phyloP scores from a whole-genome alignment of 2,113 vertebrate species.

The Vulpes ferrilata region DNA sequence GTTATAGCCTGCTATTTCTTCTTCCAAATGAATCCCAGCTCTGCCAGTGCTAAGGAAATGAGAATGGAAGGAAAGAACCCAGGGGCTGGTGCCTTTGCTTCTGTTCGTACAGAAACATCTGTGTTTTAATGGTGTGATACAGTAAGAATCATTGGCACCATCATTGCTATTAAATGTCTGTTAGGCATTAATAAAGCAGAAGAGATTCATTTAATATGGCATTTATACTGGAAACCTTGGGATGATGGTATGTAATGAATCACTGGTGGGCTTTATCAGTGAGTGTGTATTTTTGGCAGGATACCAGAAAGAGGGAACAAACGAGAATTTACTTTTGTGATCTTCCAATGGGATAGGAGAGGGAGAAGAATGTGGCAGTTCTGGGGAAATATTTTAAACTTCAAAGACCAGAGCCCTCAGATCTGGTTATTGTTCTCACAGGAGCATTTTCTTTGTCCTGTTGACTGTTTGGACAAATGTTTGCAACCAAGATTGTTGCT shows the following conservation, averaged over 20 bases:
- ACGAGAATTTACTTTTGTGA: constrained; percentile 66
- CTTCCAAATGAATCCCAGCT: constrained; percentile 44
- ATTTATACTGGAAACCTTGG: constrained; percentile 61
- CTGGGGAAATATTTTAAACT: constrained; percentile 60
- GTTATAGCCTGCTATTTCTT: background rate
- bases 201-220: constrained; percentile 70
- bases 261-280: constrained; percentile 68
- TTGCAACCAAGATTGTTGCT: constrained; percentile 49
- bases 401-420: constrained; percentile 66
- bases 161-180: constrained; percentile 68
- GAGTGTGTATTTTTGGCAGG: constrained; percentile 57
- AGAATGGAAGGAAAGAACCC: background rate
- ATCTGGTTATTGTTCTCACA: constrained; percentile 63
- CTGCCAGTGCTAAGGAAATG: constrained; percentile 7
- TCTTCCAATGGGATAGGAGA: constrained; percentile 26
- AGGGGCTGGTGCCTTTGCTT: background rate
- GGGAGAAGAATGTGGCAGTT: constrained; percentile 59
- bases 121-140: constrained; percentile 51
- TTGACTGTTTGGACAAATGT: constrained; percentile 60
- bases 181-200: constrained; percentile 74
- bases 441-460: constrained; percentile 52
- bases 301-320: constrained; percentile 33
- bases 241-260: constrained; percentile 63
- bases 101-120: constrained; percentile 24
- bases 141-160: constrained; percentile 66